Evolutionary conservation across 1,140 invertebrate genomes (phyloP).

Genomic region (Potamilus streckersoni): DNA sequence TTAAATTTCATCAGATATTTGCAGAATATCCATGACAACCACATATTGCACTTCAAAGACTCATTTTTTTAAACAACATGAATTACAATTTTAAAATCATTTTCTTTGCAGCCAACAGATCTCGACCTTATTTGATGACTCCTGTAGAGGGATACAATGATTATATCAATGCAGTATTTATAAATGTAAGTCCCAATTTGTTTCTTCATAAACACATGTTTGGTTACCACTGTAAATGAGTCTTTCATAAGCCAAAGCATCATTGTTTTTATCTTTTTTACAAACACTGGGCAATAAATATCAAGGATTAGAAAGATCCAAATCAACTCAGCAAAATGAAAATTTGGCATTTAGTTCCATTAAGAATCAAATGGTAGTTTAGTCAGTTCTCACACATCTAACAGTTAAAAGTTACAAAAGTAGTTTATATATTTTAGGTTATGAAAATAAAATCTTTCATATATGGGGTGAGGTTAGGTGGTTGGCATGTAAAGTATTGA

Average conservation of each 20-base stretch:
- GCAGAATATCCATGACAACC: not conserved
- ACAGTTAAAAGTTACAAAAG: no score
- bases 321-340: not conserved
- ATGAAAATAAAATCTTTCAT: no score
- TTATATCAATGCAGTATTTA: conserved; percentile 67
- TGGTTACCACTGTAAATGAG: not conserved
- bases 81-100: conserved; percentile 10
- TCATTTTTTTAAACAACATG: conserved; percentile 13
- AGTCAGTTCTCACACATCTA: no score
- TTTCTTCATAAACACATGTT: not conserved
- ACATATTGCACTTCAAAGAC: conserved; percentile 6
- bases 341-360: not conserved
- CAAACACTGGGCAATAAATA: not conserved
- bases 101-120: conserved; percentile 55
- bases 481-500: not conserved
- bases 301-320: no score
- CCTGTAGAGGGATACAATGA: conserved; percentile 59
- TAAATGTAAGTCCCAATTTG: conserved; percentile 59
- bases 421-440: no score
- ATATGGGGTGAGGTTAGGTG: not conserved
- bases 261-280: not conserved
- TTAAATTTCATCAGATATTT: not conserved
- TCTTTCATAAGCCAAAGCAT: no score
- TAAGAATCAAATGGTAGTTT: no score
- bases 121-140: conserved; percentile 59